phyloP scores from a whole-genome alignment of 2,888 invertebrate species.

The Sceliomorpha sp. region DNA sequence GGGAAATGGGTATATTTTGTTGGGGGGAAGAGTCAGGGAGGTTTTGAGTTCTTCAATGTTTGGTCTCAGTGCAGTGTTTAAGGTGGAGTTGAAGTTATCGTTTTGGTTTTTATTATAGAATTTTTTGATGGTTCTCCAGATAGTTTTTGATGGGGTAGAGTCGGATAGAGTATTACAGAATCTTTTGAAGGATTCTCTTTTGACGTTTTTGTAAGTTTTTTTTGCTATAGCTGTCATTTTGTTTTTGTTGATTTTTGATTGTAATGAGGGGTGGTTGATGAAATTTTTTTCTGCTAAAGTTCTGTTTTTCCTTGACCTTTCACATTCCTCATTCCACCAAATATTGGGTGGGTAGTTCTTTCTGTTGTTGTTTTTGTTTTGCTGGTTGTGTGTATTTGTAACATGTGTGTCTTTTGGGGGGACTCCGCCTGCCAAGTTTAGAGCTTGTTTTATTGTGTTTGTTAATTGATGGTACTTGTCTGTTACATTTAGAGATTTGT shows the following conservation, averaged over 20 bases:
- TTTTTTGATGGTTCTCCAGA: conserved; percentile 2
- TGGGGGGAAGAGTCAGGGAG: no score
- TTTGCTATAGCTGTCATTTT: not conserved
- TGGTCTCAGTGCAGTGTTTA: not conserved
- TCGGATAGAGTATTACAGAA: not conserved
- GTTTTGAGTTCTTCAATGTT: not conserved
- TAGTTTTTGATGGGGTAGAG: not conserved
- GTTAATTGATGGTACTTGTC: no score
- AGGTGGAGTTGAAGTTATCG: not conserved
- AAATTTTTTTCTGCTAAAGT: conserved; percentile 5
- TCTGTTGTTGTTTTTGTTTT: conserved; percentile 26
- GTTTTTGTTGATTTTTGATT: not conserved
- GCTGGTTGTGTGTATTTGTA: no score
- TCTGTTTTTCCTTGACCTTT: not conserved
- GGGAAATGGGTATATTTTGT: no score
- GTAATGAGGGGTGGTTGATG: not conserved
- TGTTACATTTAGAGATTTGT: no score
- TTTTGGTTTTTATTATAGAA: no score
- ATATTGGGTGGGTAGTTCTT: not conserved
- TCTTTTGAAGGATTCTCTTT: not conserved
- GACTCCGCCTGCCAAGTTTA: no score
- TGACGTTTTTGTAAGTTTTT: not conserved
- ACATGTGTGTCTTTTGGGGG: no score
- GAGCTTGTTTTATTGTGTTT: no score
- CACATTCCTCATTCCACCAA: conserved; percentile 2